Evolutionary conservation across 2,888 invertebrate genomes (phyloP).

Genomic region (Cremastinae sp.): DNA sequence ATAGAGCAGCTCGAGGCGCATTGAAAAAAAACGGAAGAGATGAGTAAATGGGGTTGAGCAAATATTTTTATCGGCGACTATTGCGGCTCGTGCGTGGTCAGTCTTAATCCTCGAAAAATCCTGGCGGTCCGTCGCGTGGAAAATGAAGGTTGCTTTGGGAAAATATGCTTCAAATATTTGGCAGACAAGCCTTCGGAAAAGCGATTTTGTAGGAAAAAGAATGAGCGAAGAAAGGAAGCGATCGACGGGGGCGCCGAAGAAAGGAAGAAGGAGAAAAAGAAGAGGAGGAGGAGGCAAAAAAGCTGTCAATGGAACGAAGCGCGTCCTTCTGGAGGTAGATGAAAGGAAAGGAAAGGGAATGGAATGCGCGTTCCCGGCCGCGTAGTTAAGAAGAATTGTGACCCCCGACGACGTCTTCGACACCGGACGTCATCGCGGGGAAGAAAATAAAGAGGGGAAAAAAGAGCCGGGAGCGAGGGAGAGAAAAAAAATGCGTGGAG

Average conservation of each 20-base stretch:
- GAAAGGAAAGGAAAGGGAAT: slow-evolving; percentile 35
- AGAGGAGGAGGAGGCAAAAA: slow-evolving; percentile 3
- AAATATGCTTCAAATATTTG: slow-evolving; percentile 25
- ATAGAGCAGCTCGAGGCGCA: background rate
- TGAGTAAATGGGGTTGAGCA: slow-evolving; percentile 20
- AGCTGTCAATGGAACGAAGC: slow-evolving; percentile 37
- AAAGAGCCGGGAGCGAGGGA: slow-evolving; percentile 6
- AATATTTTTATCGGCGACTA: slow-evolving; percentile 21
- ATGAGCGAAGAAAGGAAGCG: background rate
- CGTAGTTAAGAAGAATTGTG: slow-evolving; percentile 46
- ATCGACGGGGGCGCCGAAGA: background rate
- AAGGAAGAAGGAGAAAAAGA: background rate
- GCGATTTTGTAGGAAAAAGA: background rate
- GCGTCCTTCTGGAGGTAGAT: slow-evolving; percentile 35
- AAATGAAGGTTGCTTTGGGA: background rate
- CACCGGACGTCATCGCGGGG: slow-evolving; percentile 52
- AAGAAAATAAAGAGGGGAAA: slow-evolving; percentile 14
- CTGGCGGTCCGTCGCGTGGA: background rate
- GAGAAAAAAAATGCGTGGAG: slow-evolving; percentile 26
- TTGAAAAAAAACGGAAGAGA: background rate
- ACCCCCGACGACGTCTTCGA: slow-evolving; percentile 54
- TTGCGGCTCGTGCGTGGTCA: slow-evolving; percentile 1
- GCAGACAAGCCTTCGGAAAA: background rate
- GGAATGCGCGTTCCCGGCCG: slow-evolving; percentile 49
- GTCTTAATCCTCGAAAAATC: slow-evolving; percentile 7